These are phyloP conservation scores for Cyphomyrus discorhynchus DNA, from an alignment of 2,113 vertebrate genomes.

Conservation along the genomic window DNA sequence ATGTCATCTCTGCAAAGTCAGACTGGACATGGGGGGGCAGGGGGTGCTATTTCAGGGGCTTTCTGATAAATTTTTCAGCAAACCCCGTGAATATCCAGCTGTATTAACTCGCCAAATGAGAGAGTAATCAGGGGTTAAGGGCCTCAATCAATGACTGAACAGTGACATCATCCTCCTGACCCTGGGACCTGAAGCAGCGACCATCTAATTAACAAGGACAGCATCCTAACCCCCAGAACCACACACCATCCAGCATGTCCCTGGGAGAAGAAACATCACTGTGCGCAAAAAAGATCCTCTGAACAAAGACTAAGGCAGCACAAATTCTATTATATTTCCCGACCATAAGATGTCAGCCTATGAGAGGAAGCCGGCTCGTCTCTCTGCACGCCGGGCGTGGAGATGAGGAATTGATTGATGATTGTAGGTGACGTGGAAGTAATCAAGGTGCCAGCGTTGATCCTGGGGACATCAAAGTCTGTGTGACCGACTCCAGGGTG, in stretches of 20 bases:
- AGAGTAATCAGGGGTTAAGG: neutral
- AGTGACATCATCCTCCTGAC: neutral
- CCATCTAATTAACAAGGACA: neutral
- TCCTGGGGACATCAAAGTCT: conserved; percentile 6
- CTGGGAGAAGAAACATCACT: neutral
- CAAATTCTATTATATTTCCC: neutral
- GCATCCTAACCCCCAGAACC: neutral
- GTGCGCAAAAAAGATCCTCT: neutral
- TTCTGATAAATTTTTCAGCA: neutral
- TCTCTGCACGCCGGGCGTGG: neutral
- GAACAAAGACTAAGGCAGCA: neutral
- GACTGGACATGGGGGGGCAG: neutral
- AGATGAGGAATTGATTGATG: conserved; percentile 21
- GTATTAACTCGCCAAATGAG: neutral
- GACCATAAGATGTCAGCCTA: neutral
- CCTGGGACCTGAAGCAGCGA: neutral
- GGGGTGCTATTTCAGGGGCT: neutral
- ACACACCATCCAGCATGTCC: neutral
- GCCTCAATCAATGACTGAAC: neutral
- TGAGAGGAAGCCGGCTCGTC: neutral
- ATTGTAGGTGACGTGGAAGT: conserved; percentile 3
- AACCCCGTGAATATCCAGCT: neutral
- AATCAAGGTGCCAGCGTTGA: conserved; percentile 6
- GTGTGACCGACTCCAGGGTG: neutral
- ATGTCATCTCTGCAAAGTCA: neutral